These are phyloP conservation scores for Paramuricea clavata DNA, from an alignment of 92 coral and sea anemone species.

Conservation along the genomic window DNA sequence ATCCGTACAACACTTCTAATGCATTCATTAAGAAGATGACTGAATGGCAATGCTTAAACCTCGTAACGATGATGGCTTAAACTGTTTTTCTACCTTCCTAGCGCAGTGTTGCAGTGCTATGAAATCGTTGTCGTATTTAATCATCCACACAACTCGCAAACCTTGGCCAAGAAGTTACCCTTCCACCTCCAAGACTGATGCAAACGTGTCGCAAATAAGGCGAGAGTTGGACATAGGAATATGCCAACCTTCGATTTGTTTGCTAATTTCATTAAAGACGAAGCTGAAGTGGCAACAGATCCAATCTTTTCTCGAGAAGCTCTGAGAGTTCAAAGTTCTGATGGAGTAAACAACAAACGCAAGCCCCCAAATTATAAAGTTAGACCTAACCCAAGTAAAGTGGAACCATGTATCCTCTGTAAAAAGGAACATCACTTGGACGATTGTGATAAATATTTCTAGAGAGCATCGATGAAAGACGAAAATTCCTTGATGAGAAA, in stretches of 20 bases:
- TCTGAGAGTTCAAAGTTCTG: slow-evolving; percentile 27
- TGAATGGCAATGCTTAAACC: slow-evolving; percentile 46
- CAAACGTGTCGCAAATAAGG: slow-evolving; percentile 56
- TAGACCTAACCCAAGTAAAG: slow-evolving; percentile 18
- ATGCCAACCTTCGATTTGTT: slow-evolving; percentile 50
- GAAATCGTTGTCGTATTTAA: slow-evolving; percentile 50
- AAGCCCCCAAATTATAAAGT: slow-evolving; percentile 8
- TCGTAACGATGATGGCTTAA: slow-evolving; percentile 39
- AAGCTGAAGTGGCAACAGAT: slow-evolving; percentile 67
- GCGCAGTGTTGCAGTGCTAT: slow-evolving; percentile 67
- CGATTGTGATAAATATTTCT: slow-evolving; percentile 19
- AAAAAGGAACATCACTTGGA: slow-evolving; percentile 40
- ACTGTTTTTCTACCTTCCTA: slow-evolving; percentile 57
- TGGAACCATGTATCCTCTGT: slow-evolving; percentile 28
- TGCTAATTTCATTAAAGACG: slow-evolving; percentile 49
- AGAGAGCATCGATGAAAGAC: slow-evolving; percentile 19
- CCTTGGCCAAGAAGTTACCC: slow-evolving; percentile 62
- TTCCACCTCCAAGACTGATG: slow-evolving; percentile 60
- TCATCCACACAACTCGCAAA: slow-evolving; percentile 66
- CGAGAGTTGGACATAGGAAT: not conserved
- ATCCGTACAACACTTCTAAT: slow-evolving; percentile 57
- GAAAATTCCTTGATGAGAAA: slow-evolving; percentile 36
- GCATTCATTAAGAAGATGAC: slow-evolving; percentile 52
- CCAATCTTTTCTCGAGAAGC: slow-evolving; percentile 68
- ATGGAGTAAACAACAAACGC: slow-evolving; percentile 19